phyloP scores from a whole-genome alignment of 2,797 vertebrate genomes.

The Merluccius polli region DNA sequence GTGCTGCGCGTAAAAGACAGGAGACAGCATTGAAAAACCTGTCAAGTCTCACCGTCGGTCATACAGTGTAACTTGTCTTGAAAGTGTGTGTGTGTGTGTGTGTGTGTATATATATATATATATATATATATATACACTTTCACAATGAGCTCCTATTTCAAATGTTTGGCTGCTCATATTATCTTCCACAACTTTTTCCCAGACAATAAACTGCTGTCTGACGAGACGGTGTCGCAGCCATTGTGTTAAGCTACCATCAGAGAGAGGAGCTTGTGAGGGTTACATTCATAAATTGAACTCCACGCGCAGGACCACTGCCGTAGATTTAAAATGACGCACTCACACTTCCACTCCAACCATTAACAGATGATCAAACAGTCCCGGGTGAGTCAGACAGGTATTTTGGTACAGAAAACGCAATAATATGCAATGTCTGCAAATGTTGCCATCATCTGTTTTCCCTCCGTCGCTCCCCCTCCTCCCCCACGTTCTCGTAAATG shows the following conservation, averaged over 20 bases:
- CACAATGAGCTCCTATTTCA: too few species aligned
- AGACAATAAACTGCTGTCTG: too few species aligned
- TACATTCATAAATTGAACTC: constrained; percentile 6
- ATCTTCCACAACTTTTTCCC: too few species aligned
- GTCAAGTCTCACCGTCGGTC: background rate
- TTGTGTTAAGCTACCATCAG: background rate
- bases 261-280: background rate
- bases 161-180: too few species aligned
- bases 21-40: constrained; percentile 9
- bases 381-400: background rate
- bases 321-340: background rate
- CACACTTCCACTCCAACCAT: too few species aligned
- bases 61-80: too few species aligned
- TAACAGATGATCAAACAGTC: too few species aligned
- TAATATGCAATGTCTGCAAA: constrained; percentile 18
- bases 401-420: constrained; percentile 20
- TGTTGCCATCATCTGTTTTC: background rate
- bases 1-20: background rate
- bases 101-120: too few species aligned
- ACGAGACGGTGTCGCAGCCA: too few species aligned
- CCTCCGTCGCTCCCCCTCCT: background rate
- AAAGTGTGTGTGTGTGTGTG: too few species aligned
- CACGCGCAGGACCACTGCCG: background rate
- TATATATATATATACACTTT: too few species aligned
- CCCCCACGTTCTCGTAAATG: background rate